A percentile compares a stretch with the other conserved stretches of the same genome.
These are phyloP conservation scores for Heliconius nattereri DNA, from an alignment of 1,140 invertebrate genomes.

Conservation along the genomic window DNA sequence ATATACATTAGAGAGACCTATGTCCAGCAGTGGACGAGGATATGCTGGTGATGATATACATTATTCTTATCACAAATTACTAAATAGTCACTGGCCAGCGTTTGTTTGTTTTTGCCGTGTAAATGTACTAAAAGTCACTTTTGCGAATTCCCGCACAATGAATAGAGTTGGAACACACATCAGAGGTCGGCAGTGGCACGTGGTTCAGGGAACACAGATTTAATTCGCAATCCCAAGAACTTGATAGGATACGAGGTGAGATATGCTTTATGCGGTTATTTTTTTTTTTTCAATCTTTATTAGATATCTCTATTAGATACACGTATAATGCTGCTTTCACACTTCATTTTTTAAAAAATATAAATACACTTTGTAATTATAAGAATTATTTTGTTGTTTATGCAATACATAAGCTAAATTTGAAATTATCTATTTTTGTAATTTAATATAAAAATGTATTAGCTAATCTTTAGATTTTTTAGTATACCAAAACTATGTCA, in stretches of 20 bases:
- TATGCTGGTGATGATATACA: too few relatives aligned
- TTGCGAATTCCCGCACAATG: conserved; percentile 71
- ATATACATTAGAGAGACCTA: too few relatives aligned
- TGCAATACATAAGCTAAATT: not conserved
- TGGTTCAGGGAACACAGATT: conserved; percentile 83
- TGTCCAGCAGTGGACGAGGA: too few relatives aligned
- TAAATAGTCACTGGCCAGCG: conserved; percentile 51
- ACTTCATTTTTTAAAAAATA: conserved; percentile 3
- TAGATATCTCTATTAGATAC: conserved; percentile 7
- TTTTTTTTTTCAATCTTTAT: not conserved
- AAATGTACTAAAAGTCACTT: conserved; percentile 77
- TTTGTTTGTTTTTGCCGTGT: conserved; percentile 79
- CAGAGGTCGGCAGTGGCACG: conserved; percentile 81
- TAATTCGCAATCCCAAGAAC: conserved; percentile 83
- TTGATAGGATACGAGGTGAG: conserved; percentile 79
- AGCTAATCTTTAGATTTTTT: not conserved
- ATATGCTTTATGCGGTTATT: conserved; percentile 26
- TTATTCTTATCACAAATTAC: not conserved
- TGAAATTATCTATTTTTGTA: not conserved
- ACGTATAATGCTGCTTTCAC: conserved; percentile 25
- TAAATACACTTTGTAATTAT: conserved; percentile 9
- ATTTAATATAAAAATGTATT: not conserved
- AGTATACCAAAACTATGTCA: not conserved
- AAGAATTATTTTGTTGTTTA: not conserved
- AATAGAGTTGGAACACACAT: conserved; percentile 81